Percentiles rank a stretch among this genome's conserved stretches.
These are phyloP conservation scores for Agriopis aurantiaria DNA, from an alignment of 2,888 invertebrate species.

Conservation along the genomic window DNA sequence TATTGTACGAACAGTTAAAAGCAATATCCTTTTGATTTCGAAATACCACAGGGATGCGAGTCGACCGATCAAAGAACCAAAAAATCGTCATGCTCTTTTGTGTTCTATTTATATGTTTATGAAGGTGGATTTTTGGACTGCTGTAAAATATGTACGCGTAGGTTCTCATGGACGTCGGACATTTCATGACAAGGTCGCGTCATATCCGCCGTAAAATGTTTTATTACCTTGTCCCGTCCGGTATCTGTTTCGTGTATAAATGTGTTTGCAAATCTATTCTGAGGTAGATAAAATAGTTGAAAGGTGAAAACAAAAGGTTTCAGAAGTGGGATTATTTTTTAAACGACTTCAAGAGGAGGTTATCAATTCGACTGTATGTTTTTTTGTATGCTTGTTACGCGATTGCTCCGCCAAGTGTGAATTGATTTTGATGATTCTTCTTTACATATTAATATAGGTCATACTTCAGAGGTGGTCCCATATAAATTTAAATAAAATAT, in stretches of 20 bases:
- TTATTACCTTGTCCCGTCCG: constrained; percentile 4
- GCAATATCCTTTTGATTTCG: background rate
- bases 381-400: too few species aligned
- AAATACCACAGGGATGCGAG: background rate
- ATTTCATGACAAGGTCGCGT: constrained; percentile 5
- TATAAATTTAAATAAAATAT: too few species aligned
- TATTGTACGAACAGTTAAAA: background rate
- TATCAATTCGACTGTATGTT: too few species aligned
- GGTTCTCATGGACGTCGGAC: constrained; percentile 6
- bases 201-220: constrained; percentile 20
- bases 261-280: background rate
- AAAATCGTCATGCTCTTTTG: background rate
- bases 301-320: background rate
- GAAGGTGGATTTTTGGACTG: background rate
- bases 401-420: too few species aligned
- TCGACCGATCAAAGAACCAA: background rate
- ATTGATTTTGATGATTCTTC: too few species aligned
- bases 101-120: background rate
- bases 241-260: constrained; percentile 2
- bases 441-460: too few species aligned
- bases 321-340: background rate
- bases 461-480: too few species aligned
- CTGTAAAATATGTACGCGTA: background rate
- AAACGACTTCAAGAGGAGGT: too few species aligned
- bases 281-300: background rate